Base-by-base conservation (phyloP, 1,140 invertebrate genomes). In the Hycleus phaleratus region DNA sequence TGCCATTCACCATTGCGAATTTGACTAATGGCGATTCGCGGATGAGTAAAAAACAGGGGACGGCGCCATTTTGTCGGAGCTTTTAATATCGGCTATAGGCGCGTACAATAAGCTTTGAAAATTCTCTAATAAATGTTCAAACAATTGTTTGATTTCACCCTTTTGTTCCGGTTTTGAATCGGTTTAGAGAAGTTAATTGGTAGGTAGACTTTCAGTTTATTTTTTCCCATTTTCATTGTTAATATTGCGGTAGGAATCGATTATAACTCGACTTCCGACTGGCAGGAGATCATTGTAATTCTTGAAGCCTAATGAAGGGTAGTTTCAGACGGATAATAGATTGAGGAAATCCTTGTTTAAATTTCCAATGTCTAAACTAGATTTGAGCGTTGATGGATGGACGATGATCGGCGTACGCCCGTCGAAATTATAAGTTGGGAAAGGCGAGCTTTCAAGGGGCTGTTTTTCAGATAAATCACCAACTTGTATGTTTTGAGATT, bases 1-100 rank as follows among this genome's bases (percentile, higher is more conserved):
- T 53, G 38, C 49, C 42, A 32, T 25, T 53, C 51, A 53, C 51
- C 51, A 53, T 56, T 56, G 53, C 53, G 47, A 56, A 56, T 56
- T 56, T 55, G 44, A 38, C 38, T 32, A 32, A 24, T n/a, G 38
- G 18, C 25, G 53, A 48, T 56, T 48, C 52, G 53, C 53, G 53
- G 42, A 56, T 48, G 32, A 48, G 26, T 56, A 56, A 56, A 56
- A 32, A 56, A 48, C 45, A 12, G 46, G 53, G 53, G 53, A 32
- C 32, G 45, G 42, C 53, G 53, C 53, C 53, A 56, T 56, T 56
- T 56, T 56, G 53, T 56, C 53, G 53, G 46, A 38, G 45, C 10
- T 39, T 44, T 42, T 32, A 12, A 12, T 12, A 12, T 12, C 12
- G 18, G 18, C 18, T 18, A 1, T 18, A 18, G 1, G 18, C 18